phyloP scores from a whole-genome alignment of 2,797 vertebrate species.

The Erethizon dorsatum region DNA sequence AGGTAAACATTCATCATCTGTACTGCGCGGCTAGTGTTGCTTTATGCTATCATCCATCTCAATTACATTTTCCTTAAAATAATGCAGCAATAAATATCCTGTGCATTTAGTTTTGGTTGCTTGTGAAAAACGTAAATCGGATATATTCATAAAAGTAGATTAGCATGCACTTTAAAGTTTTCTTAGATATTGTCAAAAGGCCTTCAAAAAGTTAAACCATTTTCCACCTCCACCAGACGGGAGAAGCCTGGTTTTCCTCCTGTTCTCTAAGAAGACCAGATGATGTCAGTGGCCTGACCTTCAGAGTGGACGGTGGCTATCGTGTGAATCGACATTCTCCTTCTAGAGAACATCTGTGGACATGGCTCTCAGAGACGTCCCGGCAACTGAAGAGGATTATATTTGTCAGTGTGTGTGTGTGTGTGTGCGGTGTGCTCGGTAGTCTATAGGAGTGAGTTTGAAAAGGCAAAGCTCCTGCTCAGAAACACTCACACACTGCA shows the following conservation, averaged over 20 bases:
- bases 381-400: no score
- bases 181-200: not conserved
- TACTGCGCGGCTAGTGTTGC: not conserved
- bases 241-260: not conserved
- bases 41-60: not conserved
- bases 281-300: not conserved
- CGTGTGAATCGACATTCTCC: not conserved
- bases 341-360: not conserved
- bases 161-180: not conserved
- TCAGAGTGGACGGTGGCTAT: not conserved
- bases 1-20: not conserved
- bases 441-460: not conserved
- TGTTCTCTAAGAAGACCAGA: not conserved
- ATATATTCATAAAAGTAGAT: not conserved
- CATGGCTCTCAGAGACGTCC: not conserved
- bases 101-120: not conserved
- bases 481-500: not conserved
- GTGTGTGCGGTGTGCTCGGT: rapidly evolving
- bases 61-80: not conserved
- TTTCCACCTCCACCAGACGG: not conserved
- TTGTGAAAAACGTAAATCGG: not conserved
- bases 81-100: not conserved
- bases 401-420: not conserved
- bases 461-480: not conserved
- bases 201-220: not conserved